Evolutionary conservation across 2,888 invertebrate species (phyloP).

Genomic region (Agrochola macilenta): DNA sequence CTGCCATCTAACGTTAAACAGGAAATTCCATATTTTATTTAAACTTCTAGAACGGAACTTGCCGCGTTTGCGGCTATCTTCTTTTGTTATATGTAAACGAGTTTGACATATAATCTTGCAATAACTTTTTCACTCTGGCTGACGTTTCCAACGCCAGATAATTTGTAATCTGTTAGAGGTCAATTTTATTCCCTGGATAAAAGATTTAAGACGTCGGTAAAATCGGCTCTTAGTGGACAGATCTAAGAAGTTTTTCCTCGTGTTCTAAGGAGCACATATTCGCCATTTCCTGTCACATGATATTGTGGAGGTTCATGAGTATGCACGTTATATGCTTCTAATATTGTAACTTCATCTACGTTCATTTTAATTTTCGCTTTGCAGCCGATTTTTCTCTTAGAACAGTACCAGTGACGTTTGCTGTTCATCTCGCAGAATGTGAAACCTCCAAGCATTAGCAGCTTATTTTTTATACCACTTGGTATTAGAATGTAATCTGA

Average conservation of each 20-base stretch:
- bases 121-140: background rate
- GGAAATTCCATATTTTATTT: no score
- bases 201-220: no score
- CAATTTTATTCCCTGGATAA: no score
- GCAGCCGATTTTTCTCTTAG: constrained; percentile 58
- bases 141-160: background rate
- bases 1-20: background rate
- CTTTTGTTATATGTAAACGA: background rate
- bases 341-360: constrained; percentile 53
- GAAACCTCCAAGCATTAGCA: constrained; percentile 65
- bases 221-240: background rate
- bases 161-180: no score
- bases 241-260: constrained; percentile 1
- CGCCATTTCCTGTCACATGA: constrained; percentile 58
- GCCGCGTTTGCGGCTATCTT: no score
- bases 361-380: constrained; percentile 65
- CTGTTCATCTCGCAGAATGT: constrained; percentile 58
- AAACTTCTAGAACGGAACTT: background rate
- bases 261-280: constrained; percentile 50
- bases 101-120: background rate
- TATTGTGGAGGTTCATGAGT: constrained; percentile 69
- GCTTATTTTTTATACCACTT: constrained; percentile 43
- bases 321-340: constrained; percentile 57
- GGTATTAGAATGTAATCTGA: constrained; percentile 55
- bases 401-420: constrained; percentile 64